Evolutionary conservation across 1,140 invertebrate species (phyloP).

Genomic region (Coelopa frigida): DNA sequence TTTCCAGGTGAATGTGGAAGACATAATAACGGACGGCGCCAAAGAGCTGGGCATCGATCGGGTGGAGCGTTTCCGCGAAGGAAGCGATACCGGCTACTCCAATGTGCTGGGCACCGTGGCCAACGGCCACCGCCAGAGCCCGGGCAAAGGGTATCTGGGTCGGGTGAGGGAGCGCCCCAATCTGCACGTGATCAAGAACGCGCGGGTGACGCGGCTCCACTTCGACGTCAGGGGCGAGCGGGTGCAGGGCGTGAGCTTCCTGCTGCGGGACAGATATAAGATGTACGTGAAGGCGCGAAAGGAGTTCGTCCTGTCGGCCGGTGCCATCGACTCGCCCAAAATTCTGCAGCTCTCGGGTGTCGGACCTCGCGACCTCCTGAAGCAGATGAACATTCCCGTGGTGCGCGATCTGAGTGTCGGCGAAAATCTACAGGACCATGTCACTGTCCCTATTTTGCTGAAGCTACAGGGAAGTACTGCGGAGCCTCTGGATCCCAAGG

Average conservation of each 20-base stretch:
- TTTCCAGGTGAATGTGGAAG: conserved; percentile 6
- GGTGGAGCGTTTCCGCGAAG: conserved; percentile 48
- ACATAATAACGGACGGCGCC: conserved; percentile 37
- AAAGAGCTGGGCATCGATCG: conserved; percentile 31
- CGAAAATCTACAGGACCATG: conserved; percentile 69
- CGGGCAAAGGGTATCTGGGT: conserved; percentile 46
- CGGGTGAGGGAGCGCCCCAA: conserved; percentile 55
- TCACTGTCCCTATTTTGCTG: conserved; percentile 40
- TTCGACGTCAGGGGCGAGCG: conserved; percentile 50
- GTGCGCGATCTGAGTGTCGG: conserved; percentile 61
- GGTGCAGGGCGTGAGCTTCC: conserved; percentile 58
- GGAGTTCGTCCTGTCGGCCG: conserved; percentile 68
- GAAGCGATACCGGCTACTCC: conserved; percentile 45
- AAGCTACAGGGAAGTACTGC: conserved; percentile 18
- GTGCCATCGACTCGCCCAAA: conserved; percentile 65
- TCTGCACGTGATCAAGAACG: conserved; percentile 61
- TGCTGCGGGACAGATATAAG: conserved; percentile 45
- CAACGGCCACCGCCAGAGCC: conserved; percentile 49
- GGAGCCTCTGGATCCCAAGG: conserved; percentile 15
- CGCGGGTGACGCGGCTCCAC: conserved; percentile 58
- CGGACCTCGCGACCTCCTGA: conserved; percentile 55
- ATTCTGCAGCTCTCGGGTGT: conserved; percentile 73
- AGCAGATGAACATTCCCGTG: conserved; percentile 49
- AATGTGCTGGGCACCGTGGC: conserved; percentile 35
- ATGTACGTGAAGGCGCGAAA: conserved; percentile 48